Evolutionary conservation across 2,113 vertebrate genomes (phyloP).

Genomic region (Egretta garzetta): DNA sequence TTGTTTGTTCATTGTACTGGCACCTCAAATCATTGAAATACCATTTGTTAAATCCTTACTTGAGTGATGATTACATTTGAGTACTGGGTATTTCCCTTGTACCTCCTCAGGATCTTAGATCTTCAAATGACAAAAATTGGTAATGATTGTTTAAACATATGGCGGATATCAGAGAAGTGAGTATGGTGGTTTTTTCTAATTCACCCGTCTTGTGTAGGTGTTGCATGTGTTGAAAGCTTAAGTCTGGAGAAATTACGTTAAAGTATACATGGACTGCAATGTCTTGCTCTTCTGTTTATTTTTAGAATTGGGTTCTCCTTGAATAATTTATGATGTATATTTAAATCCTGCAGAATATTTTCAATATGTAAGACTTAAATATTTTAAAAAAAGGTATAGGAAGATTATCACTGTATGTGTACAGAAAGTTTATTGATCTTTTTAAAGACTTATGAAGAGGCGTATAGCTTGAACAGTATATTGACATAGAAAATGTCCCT

Average conservation of each 20-base stretch:
- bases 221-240: background rate
- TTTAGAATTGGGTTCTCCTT: background rate
- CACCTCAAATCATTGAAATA: conserved; percentile 41
- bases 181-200: background rate
- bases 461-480: background rate
- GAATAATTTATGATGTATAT: background rate
- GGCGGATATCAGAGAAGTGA: background rate
- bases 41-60: conserved; percentile 53
- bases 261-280: background rate
- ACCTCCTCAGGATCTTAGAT: background rate
- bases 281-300: background rate
- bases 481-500: background rate
- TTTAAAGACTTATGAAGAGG: background rate
- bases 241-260: background rate
- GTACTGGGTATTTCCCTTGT: background rate
- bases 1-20: conserved; percentile 56
- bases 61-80: conserved; percentile 1
- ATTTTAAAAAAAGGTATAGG: background rate
- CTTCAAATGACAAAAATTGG: background rate
- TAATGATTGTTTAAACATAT: background rate
- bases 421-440: background rate
- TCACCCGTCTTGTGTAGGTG: background rate
- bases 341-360: background rate
- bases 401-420: background rate
- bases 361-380: background rate